phyloP scores from a whole-genome alignment of 2,113 vertebrate species.

The Ammospiza nelsoni region DNA sequence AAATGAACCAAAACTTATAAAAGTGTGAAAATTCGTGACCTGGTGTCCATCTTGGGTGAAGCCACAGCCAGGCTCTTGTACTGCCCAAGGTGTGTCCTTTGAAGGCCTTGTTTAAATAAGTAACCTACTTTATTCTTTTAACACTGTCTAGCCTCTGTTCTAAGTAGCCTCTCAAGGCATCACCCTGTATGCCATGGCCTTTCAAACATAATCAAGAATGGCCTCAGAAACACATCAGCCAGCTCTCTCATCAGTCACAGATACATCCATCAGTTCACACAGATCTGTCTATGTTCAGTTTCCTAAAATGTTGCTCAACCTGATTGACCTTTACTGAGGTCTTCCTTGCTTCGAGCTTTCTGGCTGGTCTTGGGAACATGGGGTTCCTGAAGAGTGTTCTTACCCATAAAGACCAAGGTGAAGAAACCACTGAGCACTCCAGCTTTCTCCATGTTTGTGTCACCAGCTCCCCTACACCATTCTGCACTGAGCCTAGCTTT shows the following conservation, averaged over 20 bases:
- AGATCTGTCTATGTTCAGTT: not conserved
- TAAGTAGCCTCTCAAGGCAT: not conserved
- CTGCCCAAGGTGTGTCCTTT: not conserved
- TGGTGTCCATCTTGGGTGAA: rapidly evolving
- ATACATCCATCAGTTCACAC: not conserved
- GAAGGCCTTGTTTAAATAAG: not conserved
- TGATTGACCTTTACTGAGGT: not conserved
- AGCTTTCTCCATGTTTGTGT: not conserved
- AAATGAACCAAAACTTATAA: not conserved
- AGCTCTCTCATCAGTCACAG: not conserved
- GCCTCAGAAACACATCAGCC: not conserved
- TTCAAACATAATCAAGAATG: not conserved
- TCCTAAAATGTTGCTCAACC: not conserved
- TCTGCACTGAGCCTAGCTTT: not conserved
- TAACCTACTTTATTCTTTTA: not conserved
- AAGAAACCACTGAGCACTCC: not conserved
- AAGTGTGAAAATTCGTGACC: not conserved
- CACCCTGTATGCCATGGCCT: not conserved
- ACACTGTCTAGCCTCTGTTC: not conserved
- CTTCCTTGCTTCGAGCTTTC: not conserved
- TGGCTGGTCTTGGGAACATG: not conserved
- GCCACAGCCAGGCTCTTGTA: not conserved
- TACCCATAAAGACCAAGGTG: not conserved
- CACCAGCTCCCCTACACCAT: not conserved
- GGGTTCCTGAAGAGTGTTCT: not conserved